A percentile compares a stretch with the other conserved stretches of the same genome.
phyloP scores from a whole-genome alignment of 2,113 vertebrate genomes.

The Cricetomys ansorgei region DNA sequence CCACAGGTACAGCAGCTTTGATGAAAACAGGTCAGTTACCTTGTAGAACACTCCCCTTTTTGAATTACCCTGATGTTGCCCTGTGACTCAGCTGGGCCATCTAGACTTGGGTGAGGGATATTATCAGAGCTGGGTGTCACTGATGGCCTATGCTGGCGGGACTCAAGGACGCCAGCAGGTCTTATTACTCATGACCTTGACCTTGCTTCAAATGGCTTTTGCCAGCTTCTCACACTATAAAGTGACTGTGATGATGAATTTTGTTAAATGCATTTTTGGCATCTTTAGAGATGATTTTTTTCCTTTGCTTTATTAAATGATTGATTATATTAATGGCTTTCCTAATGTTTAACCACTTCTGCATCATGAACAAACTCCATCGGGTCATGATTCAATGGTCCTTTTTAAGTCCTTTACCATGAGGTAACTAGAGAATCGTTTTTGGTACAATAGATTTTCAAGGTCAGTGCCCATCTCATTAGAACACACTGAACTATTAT shows the following conservation, averaged over 20 bases:
- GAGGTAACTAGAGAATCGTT: background rate
- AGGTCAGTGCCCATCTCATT: background rate
- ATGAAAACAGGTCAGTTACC: background rate
- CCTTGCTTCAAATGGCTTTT: background rate
- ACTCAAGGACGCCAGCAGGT: background rate
- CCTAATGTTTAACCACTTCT: background rate
- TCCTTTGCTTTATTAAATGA: constrained; percentile 35
- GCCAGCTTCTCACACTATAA: background rate
- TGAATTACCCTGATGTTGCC: background rate
- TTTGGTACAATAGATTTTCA: background rate
- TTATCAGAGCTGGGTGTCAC: background rate
- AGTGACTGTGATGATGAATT: background rate
- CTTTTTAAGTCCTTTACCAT: background rate
- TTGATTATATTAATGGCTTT: constrained; percentile 52
- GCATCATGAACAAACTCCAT: background rate
- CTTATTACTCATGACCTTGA: background rate
- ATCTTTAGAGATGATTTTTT: background rate
- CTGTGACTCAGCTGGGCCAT: background rate
- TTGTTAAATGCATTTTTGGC: constrained; percentile 48
- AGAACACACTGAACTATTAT: constrained; percentile 20
- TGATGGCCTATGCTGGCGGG: background rate
- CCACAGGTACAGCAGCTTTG: background rate
- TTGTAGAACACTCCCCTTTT: background rate
- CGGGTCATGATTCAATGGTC: constrained; percentile 22
- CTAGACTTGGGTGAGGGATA: background rate